Evolutionary conservation across 2,113 vertebrate species (phyloP), one percentile per base, ranked within the genome.

Genomic region (Perca fluviatilis): DNA sequence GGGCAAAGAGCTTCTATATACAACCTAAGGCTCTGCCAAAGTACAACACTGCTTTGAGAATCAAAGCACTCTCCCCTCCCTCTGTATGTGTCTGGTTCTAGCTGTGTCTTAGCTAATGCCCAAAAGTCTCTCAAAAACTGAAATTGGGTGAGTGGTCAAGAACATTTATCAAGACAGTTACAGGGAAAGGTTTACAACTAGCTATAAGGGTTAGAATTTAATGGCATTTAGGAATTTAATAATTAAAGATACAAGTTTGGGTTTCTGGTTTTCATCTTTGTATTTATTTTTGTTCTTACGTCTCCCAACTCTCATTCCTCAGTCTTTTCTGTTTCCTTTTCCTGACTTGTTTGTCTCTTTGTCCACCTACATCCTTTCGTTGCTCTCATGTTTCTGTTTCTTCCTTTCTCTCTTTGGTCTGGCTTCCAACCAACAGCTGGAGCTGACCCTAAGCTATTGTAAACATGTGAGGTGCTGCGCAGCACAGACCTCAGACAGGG

Each of bases 401-500:
- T 46, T 13, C 4, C 3, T 16, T 1, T 18, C 10, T 15, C 9
- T 5, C 7, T 36, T 67, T 64, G 46, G 58, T 51, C 62, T 84
- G 77, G 79, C 69, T 72, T 74, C 19, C 67, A 57, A 76, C 70
- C 85, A 85, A 85, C 78, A 85, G 77, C 78, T 62, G 61, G 49
- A 74, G 63, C 65, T 74, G 84, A 83, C 64, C 53, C 40, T 57
- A 51, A 81, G 83, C 79, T 71, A 83, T 78, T 90, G 86, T 85
- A 86, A 82, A 77, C 85, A 84, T 74, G 83, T 87, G 77, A 85
- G 77, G 73, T 60, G 50, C 65, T 72, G 73, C 6, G 27, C 65
- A 61, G 81, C 69, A 46, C 81, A 84, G 90, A 89, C 85, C 92
- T 86, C 71, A 92, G 90, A 66, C 82, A 86, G 86, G 64, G 92